Conservation (phyloP, 2,888 invertebrate species). For the Cataglyphis altisquamis region DNA sequence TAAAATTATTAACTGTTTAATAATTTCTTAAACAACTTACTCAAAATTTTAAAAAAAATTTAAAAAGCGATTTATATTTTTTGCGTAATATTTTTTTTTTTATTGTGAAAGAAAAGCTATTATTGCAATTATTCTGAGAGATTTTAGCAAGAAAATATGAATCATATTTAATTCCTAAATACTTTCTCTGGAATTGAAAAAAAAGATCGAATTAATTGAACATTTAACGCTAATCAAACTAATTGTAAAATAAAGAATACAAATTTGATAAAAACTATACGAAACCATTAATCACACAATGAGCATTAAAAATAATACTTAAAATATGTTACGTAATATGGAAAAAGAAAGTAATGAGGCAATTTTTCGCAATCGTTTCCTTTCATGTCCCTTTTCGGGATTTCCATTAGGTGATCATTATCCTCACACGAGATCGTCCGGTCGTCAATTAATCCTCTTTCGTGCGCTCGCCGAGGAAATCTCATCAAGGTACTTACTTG, state of each 20-base stretch:
- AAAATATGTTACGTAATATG: slow-evolving; percentile 51
- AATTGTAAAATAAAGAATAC: background rate
- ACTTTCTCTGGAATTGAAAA: background rate
- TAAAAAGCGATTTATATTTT: background rate
- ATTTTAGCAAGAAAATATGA: background rate
- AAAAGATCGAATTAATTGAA: background rate
- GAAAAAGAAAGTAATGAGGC: slow-evolving; percentile 30
- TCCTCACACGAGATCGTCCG: slow-evolving; percentile 17
- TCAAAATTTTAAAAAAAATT: background rate
- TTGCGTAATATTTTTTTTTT: background rate
- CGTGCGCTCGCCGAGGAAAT: background rate
- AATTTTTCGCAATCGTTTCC: background rate
- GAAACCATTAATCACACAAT: background rate
- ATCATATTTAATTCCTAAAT: background rate
- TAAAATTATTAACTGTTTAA: background rate
- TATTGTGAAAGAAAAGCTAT: background rate
- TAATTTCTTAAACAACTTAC: background rate
- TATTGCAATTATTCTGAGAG: background rate
- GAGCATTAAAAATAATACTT: background rate
- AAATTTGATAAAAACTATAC: background rate
- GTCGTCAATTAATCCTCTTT: background rate
- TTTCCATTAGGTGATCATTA: slow-evolving; percentile 23
- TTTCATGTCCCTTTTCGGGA: background rate
- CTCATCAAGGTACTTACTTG: slow-evolving; percentile 77
- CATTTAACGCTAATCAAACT: background rate